Evolutionary conservation across 2,113 vertebrate species (phyloP).

Genomic region (Pycnonotus jocosus): DNA sequence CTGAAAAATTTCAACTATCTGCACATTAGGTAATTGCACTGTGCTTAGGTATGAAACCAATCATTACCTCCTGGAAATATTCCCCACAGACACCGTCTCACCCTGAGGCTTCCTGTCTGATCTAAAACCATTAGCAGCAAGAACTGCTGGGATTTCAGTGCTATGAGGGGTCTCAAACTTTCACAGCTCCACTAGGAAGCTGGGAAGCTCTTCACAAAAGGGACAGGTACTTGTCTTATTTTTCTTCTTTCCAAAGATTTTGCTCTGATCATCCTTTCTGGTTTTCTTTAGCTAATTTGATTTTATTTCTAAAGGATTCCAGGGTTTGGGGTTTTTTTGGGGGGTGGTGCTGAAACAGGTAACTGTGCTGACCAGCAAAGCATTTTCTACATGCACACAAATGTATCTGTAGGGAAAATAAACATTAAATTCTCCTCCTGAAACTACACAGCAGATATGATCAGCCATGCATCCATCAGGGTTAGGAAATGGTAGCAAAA

Average conservation of each 20-base stretch:
- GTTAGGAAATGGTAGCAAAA: neutral
- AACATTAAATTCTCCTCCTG: neutral
- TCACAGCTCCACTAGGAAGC: neutral
- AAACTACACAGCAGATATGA: neutral
- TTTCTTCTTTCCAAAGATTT: neutral
- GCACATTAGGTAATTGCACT: neutral
- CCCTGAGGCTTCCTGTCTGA: neutral
- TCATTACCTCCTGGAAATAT: neutral
- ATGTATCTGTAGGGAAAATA: neutral
- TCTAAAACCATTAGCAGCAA: conserved; percentile 1
- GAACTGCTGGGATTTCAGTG: neutral
- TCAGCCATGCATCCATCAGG: neutral
- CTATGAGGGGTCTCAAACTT: neutral
- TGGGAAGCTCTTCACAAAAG: neutral
- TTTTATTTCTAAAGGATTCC: neutral
- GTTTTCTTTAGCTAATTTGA: neutral
- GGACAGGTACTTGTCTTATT: neutral
- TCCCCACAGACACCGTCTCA: neutral
- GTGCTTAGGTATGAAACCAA: neutral
- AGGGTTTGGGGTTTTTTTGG: neutral
- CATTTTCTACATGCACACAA: neutral
- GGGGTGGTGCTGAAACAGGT: neutral
- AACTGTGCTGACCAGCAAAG: neutral
- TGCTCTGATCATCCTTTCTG: neutral
- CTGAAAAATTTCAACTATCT: conserved; percentile 7